Percentiles rank a stretch among this genome's conserved stretches.
These are phyloP conservation scores for Nomada fabriciana DNA, from an alignment of 2,888 invertebrate species.

Conservation along the genomic window DNA sequence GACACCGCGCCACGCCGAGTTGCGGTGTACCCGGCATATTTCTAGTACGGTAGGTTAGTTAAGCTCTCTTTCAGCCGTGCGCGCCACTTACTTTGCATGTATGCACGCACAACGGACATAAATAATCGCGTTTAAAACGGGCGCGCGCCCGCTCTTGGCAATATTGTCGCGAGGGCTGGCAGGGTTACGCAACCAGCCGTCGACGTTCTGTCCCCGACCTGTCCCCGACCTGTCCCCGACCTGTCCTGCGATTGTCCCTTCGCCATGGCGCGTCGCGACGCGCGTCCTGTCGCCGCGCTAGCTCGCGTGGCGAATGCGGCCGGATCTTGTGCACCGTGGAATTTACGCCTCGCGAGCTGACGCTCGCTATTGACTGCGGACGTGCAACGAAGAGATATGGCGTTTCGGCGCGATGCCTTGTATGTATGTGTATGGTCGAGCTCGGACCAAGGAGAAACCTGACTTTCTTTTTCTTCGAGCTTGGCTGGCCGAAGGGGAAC, in stretches of 20 bases:
- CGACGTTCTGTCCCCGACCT: slow-evolving; percentile 29
- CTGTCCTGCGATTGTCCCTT: slow-evolving; percentile 46
- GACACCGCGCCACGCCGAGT: slow-evolving; percentile 60
- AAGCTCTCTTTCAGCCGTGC: slow-evolving; percentile 70
- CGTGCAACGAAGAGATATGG: slow-evolving; percentile 40
- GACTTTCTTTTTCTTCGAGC: not conserved
- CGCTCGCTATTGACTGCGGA: slow-evolving; percentile 45
- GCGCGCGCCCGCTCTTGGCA: slow-evolving; percentile 27
- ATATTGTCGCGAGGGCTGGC: slow-evolving; percentile 58
- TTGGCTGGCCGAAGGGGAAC: not conserved
- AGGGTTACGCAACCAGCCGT: slow-evolving; percentile 45
- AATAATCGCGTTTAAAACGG: slow-evolving; percentile 73
- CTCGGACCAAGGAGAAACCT: not conserved
- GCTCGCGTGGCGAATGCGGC: slow-evolving; percentile 49
- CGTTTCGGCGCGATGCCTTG: slow-evolving; percentile 9
- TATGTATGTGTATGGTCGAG: not conserved
- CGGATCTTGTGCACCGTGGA: slow-evolving; percentile 14
- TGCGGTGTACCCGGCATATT: slow-evolving; percentile 61
- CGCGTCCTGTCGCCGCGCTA: slow-evolving; percentile 32
- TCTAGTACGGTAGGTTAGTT: slow-evolving; percentile 79
- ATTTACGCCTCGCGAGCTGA: slow-evolving; percentile 42
- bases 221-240: slow-evolving; percentile 30
- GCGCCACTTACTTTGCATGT: slow-evolving; percentile 59
- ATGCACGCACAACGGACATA: slow-evolving; percentile 65
- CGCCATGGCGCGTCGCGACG: slow-evolving; percentile 26